These are phyloP conservation scores for Gasteruption jaculator DNA, from an alignment of 2,888 invertebrate genomes.

Conservation along the genomic window DNA sequence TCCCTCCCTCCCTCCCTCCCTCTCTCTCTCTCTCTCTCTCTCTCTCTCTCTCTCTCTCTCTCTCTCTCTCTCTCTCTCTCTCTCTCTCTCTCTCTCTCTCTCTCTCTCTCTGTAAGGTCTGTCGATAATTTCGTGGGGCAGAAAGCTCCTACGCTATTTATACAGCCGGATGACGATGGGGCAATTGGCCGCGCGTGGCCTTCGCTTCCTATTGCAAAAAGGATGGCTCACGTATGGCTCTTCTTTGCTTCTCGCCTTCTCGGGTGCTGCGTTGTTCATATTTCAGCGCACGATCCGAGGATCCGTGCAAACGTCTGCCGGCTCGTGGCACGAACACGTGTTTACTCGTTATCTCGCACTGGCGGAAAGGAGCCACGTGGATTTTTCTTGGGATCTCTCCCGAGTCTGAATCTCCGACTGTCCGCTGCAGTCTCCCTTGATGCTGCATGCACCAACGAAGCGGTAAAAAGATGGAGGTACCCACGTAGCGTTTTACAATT, in stretches of 20 bases:
- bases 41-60: slow-evolving; percentile 1
- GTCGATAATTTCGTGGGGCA: neutral
- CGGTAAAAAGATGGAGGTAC: no score
- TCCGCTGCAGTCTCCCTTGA: no score
- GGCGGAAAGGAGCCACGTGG: no score
- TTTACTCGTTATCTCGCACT: no score
- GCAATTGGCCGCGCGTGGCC: slow-evolving; percentile 47
- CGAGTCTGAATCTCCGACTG: no score
- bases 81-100: slow-evolving; percentile 6
- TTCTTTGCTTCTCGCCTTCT: no score
- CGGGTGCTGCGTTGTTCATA: neutral
- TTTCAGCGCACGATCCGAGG: neutral
- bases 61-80: slow-evolving; percentile 4
- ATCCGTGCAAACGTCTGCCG: no score
- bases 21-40: slow-evolving; percentile 14
- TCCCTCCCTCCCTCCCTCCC: slow-evolving; percentile 15
- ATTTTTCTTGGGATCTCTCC: no score
- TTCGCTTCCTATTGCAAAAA: slow-evolving; percentile 43
- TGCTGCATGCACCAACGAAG: no score
- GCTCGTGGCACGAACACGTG: no score
- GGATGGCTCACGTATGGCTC: neutral
- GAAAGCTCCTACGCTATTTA: slow-evolving; percentile 35
- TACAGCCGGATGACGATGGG: slow-evolving; percentile 38
- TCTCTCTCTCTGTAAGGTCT: no score
- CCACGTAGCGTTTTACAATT: no score